These are phyloP conservation scores for Grantiella picta DNA, from an alignment of 2,113 vertebrate genomes.

Conservation along the genomic window DNA sequence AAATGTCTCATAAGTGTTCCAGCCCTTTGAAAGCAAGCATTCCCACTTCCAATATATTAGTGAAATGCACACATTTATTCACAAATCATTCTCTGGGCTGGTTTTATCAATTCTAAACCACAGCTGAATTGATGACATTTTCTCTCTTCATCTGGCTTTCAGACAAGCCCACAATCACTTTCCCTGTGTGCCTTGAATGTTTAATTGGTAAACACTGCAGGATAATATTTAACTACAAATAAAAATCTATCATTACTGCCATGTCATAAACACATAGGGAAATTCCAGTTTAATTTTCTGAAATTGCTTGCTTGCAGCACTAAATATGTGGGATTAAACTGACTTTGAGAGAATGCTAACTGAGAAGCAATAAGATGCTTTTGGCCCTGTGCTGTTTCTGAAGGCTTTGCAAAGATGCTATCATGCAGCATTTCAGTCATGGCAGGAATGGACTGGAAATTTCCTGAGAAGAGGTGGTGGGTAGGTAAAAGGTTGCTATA, in stretches of 20 bases:
- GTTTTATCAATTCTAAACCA: neutral
- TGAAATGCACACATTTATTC: neutral
- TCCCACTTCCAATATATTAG: neutral
- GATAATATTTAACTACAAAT: slow-evolving; percentile 56
- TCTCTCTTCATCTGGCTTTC: slow-evolving; percentile 23
- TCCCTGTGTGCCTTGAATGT: neutral
- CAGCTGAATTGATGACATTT: slow-evolving; percentile 2
- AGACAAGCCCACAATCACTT: slow-evolving; percentile 29
- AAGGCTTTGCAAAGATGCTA: slow-evolving; percentile 44
- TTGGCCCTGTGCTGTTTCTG: neutral
- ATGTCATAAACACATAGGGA: slow-evolving; percentile 35
- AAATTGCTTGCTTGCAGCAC: slow-evolving; percentile 45
- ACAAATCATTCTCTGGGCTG: neutral
- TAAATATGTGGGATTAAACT: slow-evolving; percentile 24
- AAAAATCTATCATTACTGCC: neutral
- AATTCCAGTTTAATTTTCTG: slow-evolving; percentile 61
- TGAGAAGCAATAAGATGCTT: neutral
- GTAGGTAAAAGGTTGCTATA: slow-evolving; percentile 43
- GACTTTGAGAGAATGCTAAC: neutral
- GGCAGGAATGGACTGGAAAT: slow-evolving; percentile 44
- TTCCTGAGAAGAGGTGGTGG: neutral
- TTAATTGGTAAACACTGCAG: slow-evolving; percentile 25
- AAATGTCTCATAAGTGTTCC: neutral
- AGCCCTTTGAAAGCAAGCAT: neutral
- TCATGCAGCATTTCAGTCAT: neutral